Percentiles rank a stretch among this genome's conserved stretches.
Evolutionary conservation across 2,888 invertebrate genomes (phyloP).

Genomic region (Galerucella nymphaeae): DNA sequence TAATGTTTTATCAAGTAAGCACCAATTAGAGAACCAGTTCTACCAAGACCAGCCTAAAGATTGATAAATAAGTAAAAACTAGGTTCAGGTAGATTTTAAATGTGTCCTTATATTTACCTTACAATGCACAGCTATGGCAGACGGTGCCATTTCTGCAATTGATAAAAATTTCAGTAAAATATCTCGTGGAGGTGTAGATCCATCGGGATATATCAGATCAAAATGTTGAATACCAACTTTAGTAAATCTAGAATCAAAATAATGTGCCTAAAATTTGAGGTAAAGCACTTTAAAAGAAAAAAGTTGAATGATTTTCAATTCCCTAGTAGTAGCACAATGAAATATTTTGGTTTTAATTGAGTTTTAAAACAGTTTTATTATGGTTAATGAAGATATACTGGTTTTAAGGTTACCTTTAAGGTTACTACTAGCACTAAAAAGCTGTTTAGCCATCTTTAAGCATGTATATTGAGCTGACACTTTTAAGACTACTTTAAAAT

Average conservation of each 20-base stretch:
- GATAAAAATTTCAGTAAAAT: constrained; percentile 84
- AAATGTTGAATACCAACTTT: constrained; percentile 85
- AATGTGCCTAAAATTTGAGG: neutral
- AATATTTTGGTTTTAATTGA: too few species aligned
- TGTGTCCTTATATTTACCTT: constrained; percentile 70
- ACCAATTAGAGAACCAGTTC: constrained; percentile 90
- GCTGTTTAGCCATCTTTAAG: too few species aligned
- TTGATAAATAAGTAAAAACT: neutral
- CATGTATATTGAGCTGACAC: too few species aligned
- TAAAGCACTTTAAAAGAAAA: too few species aligned
- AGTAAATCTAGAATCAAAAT: constrained; percentile 65
- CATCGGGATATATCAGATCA: constrained; percentile 91
- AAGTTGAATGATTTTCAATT: too few species aligned
- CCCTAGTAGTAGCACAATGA: too few species aligned
- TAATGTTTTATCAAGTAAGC: constrained; percentile 89
- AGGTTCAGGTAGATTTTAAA: too few species aligned
- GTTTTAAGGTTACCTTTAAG: too few species aligned
- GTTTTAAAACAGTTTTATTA: too few species aligned
- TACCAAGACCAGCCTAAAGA: constrained; percentile 83
- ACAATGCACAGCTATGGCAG: constrained; percentile 91
- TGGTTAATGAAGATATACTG: too few species aligned
- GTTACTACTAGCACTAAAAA: too few species aligned
- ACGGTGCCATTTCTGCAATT: constrained; percentile 78
- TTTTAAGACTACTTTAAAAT: too few species aligned
- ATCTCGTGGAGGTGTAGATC: constrained; percentile 82